Conservation (phyloP, 2,888 invertebrate genomes). For the Meiosimyza platycephala region DNA sequence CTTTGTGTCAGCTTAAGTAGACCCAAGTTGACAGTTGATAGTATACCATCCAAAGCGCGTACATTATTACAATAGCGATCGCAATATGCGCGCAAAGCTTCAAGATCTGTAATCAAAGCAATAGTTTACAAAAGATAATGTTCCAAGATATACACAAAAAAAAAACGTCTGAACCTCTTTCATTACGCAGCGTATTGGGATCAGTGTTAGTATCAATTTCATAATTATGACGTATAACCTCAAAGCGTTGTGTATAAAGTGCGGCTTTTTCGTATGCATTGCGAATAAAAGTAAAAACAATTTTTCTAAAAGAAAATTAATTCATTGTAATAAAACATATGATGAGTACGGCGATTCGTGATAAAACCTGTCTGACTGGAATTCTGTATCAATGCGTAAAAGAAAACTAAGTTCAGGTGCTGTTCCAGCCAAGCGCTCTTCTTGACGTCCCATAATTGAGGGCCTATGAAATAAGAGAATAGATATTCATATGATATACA, state of each 20-base stretch:
- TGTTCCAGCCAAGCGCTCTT: constrained; percentile 79
- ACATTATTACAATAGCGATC: constrained; percentile 78
- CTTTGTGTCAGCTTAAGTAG: constrained; percentile 77
- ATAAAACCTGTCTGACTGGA: constrained; percentile 57
- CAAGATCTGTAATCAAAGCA: constrained; percentile 67
- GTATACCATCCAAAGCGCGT: constrained; percentile 75
- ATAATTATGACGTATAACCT: constrained; percentile 75
- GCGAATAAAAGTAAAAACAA: constrained; percentile 71
- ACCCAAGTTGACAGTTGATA: constrained; percentile 78
- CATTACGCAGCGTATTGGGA: constrained; percentile 72
- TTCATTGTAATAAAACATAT: neutral
- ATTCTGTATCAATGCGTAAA: constrained; percentile 73
- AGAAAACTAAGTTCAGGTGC: constrained; percentile 79
- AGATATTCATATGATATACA: neutral
- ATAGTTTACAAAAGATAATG: neutral
- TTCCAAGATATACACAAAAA: neutral
- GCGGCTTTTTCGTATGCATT: constrained; percentile 74
- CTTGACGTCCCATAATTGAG: constrained; percentile 83
- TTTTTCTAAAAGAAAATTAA: constrained; percentile 53
- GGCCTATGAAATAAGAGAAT: constrained; percentile 72
- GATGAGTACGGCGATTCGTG: neutral
- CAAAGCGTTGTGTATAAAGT: constrained; percentile 75
- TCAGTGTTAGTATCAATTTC: constrained; percentile 77
- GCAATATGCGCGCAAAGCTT: constrained; percentile 75
- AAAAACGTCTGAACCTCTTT: constrained; percentile 64